phyloP scores from a whole-genome alignment of 2,113 vertebrate species.

The Centrocercus urophasianus region DNA sequence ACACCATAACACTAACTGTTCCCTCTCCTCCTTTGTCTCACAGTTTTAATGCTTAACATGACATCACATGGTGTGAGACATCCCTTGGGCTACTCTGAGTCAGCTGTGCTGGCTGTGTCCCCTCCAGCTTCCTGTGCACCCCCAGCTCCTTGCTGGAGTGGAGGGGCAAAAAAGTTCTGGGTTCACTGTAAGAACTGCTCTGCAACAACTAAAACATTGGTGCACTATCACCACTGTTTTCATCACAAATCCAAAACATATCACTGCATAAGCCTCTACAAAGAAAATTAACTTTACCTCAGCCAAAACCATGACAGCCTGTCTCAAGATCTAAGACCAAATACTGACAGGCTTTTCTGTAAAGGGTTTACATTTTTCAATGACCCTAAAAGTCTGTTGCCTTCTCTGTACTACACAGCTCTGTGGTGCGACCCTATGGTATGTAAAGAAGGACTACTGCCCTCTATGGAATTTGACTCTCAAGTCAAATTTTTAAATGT shows the following conservation, averaged over 20 bases:
- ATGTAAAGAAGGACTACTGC: not conserved
- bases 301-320: not conserved
- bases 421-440: not conserved
- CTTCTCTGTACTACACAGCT: not conserved
- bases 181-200: not conserved
- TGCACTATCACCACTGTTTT: not conserved
- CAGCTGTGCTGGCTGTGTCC: not conserved
- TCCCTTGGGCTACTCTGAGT: not conserved
- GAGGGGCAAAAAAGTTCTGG: not conserved
- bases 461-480: not conserved
- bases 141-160: not conserved
- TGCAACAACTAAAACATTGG: not conserved
- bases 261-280: not conserved
- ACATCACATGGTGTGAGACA: not conserved
- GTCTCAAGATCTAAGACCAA: not conserved
- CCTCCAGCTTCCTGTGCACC: not conserved
- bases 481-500: not conserved
- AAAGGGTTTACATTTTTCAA: not conserved
- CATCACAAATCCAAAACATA: not conserved
- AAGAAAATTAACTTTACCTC: not conserved
- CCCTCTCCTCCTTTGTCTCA: not conserved
- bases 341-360: not conserved
- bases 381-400: not conserved
- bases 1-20: not conserved
- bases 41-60: not conserved